Conservation (phyloP, 1,140 invertebrate genomes). For the Grapholita molesta region DNA sequence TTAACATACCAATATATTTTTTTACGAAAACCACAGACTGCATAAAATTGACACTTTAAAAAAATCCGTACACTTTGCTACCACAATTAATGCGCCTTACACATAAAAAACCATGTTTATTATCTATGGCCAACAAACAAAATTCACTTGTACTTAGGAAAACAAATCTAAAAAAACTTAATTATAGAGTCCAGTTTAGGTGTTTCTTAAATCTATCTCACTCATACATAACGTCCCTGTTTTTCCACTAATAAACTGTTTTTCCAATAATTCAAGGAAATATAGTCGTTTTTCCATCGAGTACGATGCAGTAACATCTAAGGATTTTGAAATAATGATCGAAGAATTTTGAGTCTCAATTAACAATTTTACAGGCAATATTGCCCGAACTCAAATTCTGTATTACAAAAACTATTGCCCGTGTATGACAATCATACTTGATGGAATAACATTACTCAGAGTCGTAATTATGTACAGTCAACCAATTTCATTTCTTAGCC, state of each 20-base stretch:
- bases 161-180: neutral
- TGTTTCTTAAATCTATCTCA: neutral
- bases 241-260: neutral
- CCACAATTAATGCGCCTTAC: neutral
- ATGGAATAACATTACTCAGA: no score
- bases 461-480: no score
- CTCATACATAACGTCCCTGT: neutral
- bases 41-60: neutral
- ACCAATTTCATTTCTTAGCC: no score
- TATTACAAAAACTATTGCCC: no score
- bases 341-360: no score
- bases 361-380: no score
- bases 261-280: no score
- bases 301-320: neutral
- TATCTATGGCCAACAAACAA: neutral
- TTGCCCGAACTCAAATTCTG: no score
- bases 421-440: no score
- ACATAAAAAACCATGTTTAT: neutral
- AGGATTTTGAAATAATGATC: no score
- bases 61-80: neutral
- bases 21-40: neutral
- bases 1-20: no score
- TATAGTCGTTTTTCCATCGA: neutral
- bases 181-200: neutral
- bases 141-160: slow-evolving; percentile 2